phyloP scores from a whole-genome alignment of 2,113 vertebrate genomes.

The Sinocyclocheilus anshuiensis region DNA sequence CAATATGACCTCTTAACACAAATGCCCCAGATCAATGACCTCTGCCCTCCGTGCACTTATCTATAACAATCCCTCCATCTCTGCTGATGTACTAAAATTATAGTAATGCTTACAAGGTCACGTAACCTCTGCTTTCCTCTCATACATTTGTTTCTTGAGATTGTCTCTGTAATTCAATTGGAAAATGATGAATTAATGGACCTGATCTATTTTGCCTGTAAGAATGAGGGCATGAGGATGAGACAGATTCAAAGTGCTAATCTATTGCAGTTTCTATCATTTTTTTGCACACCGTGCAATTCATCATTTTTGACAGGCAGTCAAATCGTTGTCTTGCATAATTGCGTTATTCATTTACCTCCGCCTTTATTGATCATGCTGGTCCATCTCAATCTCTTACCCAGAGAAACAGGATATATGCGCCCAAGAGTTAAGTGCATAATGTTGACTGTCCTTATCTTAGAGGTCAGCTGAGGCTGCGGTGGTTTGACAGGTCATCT shows the following conservation, averaged over 20 bases:
- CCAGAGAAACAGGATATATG: conserved; percentile 38
- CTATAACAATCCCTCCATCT: not conserved
- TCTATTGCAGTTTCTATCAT: conserved; percentile 5
- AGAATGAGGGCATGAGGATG: conserved; percentile 34
- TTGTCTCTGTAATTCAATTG: not conserved
- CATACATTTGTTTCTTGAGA: not conserved
- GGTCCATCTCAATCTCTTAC: conserved; percentile 59
- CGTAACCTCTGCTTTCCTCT: not conserved
- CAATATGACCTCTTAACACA: conserved; percentile 13
- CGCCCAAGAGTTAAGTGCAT: conserved; percentile 9
- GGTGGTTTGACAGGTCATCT: not conserved
- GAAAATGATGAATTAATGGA: conserved; percentile 58
- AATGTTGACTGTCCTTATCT: not conserved
- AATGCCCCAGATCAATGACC: not conserved
- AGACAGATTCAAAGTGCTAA: conserved; percentile 37
- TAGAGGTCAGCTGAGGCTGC: not conserved
- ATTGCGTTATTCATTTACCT: conserved; percentile 61
- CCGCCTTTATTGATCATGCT: conserved; percentile 55
- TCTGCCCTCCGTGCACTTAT: too few species aligned
- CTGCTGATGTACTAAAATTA: not conserved
- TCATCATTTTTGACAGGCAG: conserved; percentile 62
- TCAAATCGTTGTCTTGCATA: conserved; percentile 56
- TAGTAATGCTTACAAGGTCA: not conserved
- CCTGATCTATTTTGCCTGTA: conserved; percentile 61
- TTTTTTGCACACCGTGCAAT: conserved; percentile 40